phyloP scores from a whole-genome alignment of 1,140 invertebrate genomes.

The Lepidurus arcticus region DNA sequence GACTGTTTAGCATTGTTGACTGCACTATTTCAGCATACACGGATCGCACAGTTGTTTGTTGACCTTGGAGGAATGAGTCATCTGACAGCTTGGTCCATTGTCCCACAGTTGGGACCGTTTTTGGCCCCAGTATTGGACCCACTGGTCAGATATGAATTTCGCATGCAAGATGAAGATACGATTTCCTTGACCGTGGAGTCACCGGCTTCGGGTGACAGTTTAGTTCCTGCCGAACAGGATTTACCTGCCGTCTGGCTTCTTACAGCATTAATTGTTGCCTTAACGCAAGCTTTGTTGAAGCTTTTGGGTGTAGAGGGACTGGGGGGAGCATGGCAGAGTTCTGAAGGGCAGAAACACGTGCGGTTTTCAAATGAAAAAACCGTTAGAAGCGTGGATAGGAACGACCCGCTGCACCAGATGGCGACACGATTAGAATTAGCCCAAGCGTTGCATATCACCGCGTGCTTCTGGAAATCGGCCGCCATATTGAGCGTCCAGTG shows the following conservation, averaged over 20 bases:
- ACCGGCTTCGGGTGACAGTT: neutral
- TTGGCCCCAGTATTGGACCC: neutral
- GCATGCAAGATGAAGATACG: neutral
- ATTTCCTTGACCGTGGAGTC: neutral
- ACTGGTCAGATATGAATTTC: neutral
- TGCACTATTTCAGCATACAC: neutral
- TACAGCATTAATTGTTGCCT: neutral
- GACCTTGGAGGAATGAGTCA: neutral
- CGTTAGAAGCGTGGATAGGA: neutral
- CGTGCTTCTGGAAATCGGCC: slow-evolving; percentile 10
- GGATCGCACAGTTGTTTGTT: neutral
- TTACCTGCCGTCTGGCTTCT: neutral
- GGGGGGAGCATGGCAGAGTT: neutral
- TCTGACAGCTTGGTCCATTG: neutral
- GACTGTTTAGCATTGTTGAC: neutral
- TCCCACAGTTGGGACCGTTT: neutral
- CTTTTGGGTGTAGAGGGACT: neutral
- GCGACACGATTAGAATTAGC: neutral
- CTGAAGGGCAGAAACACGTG: neutral
- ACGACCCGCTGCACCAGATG: neutral
- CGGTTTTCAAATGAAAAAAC: neutral
- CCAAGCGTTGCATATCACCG: neutral
- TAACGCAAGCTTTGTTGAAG: slow-evolving; percentile 1
- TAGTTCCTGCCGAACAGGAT: neutral
- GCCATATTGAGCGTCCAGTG: slow-evolving; percentile 4